Base-by-base conservation (phyloP, 2,113 vertebrate genomes). In the Syngnathus typhle region DNA sequence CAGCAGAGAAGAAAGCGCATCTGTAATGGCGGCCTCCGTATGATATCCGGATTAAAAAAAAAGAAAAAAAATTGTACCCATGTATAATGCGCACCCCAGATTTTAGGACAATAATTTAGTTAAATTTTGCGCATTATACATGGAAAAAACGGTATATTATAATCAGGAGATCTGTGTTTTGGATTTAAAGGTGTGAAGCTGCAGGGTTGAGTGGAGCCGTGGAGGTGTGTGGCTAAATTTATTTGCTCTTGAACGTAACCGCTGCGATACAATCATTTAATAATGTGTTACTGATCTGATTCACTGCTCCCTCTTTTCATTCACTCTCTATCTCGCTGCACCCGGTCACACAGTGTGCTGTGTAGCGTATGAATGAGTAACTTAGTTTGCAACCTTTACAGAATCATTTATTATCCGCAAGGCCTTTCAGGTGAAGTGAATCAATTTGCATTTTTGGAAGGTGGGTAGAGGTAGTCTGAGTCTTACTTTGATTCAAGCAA, bases 211-310 rank as follows among this genome's bases (percentile, higher is more conserved):
- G 7, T 52, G 19, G 49, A 21, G 49, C n/a, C 8, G 13, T 18
- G 12, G 44, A 46, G 19, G 49, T 19, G 19, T 46, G 44, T 46
- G 44, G 15, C 1, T 12, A 54, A 54, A 2, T 36, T 27, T 32
- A 56, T 32, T 56, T 56, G 27, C 27, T 56, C 23, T 36, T 36
- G 23, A 56, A 56, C 1, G 12, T 6, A 56, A 32, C 55, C 1
- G 23, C 54, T 55, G 12, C 7, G 18, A 49, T 10, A 52, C 19
- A 52, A 52, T 52, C 49, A 21, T 52, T 52, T 21, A 52, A 52
- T 52, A 52, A 52, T 19, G 19, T 51, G 49, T 58, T 32, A 58
- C 36, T 58, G 55, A 36, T 58, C 27, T 58, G 55, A 58, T 58
- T 58, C 27, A 18, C 6, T 7, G 6, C 27, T 58, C 2, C 32